Base-by-base conservation (phyloP, 2,113 vertebrate species). In the Entomyzon cyanotis region DNA sequence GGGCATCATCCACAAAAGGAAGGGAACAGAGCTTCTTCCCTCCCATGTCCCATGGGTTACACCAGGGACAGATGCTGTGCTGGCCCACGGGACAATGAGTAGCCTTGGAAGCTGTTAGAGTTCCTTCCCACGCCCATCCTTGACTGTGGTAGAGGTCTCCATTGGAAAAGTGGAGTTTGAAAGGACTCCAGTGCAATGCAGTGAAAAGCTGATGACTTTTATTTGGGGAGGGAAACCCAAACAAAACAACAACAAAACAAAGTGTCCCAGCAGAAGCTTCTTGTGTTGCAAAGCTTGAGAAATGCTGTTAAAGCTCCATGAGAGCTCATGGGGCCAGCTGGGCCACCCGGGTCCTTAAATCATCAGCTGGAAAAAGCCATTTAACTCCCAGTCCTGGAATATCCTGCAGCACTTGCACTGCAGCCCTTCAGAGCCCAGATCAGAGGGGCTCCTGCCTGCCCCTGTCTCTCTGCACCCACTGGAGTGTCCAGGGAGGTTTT, bases 401-500 rank as follows among this genome's bases (percentile, higher is more conserved):
- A 17, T 25, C n/a, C 33, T 52, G 10, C 47, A 30, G 62, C 52
- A 30, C 16, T 44, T 3, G 0, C 1, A 4, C n/a, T 5, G 9
- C 44, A 49, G 58, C 21, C 5, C 31, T 65, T 58, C 0, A 0
- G 27, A 93, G 27, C 31, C 5, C 2, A 2, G 46, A 47, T 5
- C 30, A 0, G 0, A 23, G 21, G 23, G 30, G 33, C 18, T n/a
- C 19, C 23, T 2, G 2, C 7, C 7, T 46, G 44, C 10, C 35
- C 13, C 2, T 3, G 4, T 8, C 20, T 50, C 4, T 2, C 63
- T 1, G 31, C 21, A 12, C 37, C 35, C 4, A 0, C 73, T 60
- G 85, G 13, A 23, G 12, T 10, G 27, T 2, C 5, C 64, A 20
- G 5, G 0, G 19, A 58, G 53, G 52, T 12, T 55, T 91, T 63